Conservation (phyloP, 1,140 invertebrate species). For the Bombus cullumanus region DNA sequence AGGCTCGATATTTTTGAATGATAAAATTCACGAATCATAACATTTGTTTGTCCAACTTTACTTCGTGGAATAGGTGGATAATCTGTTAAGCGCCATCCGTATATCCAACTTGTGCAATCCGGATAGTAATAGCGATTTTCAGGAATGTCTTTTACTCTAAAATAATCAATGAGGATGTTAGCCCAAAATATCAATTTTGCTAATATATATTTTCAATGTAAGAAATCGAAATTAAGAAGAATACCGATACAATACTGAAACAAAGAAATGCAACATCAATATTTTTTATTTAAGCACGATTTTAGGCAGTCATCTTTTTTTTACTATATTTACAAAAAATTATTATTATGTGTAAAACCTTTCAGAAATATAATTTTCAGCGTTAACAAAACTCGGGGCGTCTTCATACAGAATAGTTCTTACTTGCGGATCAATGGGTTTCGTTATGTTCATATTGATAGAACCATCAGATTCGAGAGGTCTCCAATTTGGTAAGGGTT, state of each 20-base stretch:
- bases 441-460: slow-evolving; percentile 64
- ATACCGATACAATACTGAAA: not conserved
- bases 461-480: slow-evolving; percentile 46
- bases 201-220: not conserved
- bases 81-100: slow-evolving; percentile 76
- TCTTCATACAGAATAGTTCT: slow-evolving; percentile 66
- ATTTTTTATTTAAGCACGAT: not conserved
- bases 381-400: slow-evolving; percentile 62
- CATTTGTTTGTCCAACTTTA: slow-evolving; percentile 50
- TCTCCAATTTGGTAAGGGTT: slow-evolving; percentile 61
- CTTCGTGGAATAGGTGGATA: slow-evolving; percentile 53
- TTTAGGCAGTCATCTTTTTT: not conserved
- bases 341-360: slow-evolving; percentile 59
- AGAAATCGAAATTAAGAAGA: not conserved
- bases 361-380: slow-evolving; percentile 69
- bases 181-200: not conserved
- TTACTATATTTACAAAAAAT: not conserved
- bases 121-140: slow-evolving; percentile 75
- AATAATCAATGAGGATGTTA: slow-evolving; percentile 30
- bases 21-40: slow-evolving; percentile 69
- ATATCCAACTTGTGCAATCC: slow-evolving; percentile 74
- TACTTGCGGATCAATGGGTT: slow-evolving; percentile 64
- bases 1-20: slow-evolving; percentile 67
- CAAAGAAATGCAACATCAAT: not conserved
- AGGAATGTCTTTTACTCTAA: slow-evolving; percentile 70